Conservation (phyloP, 2,888 invertebrate species). For the Drosophila lutescens region DNA sequence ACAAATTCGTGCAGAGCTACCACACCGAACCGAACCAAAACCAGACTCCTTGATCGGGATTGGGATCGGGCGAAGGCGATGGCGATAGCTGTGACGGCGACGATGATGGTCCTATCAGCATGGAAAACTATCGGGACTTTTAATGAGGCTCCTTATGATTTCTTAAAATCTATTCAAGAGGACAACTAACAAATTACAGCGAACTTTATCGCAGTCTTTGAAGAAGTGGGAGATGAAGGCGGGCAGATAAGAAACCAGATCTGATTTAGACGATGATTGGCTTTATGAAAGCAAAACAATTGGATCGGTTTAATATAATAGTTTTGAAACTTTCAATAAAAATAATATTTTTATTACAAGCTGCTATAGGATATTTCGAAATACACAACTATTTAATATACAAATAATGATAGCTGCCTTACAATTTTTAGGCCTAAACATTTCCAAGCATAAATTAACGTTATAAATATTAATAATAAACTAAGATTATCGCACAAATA, state of each 20-base stretch:
- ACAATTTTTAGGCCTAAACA: not conserved
- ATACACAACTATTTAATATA: too few relatives aligned
- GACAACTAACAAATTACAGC: conserved; percentile 79
- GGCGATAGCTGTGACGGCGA: conserved; percentile 21
- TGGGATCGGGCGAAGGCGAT: not conserved
- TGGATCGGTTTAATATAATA: not conserved
- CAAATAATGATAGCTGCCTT: not conserved
- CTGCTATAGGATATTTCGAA: too few relatives aligned
- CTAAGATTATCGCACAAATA: conserved; percentile 2
- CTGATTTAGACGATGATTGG: not conserved
- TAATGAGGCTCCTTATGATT: conserved; percentile 71
- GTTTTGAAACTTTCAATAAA: not conserved
- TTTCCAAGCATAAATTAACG: not conserved
- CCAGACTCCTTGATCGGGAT: conserved; percentile 21
- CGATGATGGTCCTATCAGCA: conserved; percentile 41
- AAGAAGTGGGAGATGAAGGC: conserved; percentile 9
- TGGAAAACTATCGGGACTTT: conserved; percentile 51
- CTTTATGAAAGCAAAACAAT: not conserved
- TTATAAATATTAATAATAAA: conserved; percentile 2
- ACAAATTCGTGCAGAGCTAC: conserved; percentile 72
- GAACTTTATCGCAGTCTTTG: conserved; percentile 45
- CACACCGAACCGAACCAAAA: conserved; percentile 12
- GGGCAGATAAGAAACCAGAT: conserved; percentile 3
- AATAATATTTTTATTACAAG: too few relatives aligned
- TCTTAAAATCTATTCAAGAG: conserved; percentile 68